Base-by-base conservation (phyloP, 2,888 invertebrate genomes). In the Cephus pygmeus region DNA sequence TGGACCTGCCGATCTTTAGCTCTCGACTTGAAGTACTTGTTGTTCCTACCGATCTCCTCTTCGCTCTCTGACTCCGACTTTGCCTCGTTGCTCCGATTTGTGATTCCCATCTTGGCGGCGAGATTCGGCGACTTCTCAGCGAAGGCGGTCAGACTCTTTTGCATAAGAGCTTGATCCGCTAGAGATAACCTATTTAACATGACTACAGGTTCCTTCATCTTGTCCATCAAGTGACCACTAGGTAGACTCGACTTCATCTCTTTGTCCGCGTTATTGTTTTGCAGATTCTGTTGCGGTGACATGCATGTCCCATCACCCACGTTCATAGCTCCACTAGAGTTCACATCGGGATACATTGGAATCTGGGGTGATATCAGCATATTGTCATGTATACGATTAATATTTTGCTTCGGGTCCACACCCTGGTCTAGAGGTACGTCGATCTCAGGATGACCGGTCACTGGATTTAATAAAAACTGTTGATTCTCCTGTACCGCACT, bases 111-210 rank as follows among this genome's bases (percentile, higher is more conserved):
- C 89, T 93, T 93, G 83, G 93, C 93, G 76, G 94, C 93, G 79
- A 93, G 90, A 86, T 92, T 92, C 80, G 94, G 94, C 85, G 93
- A 93, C 85, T 93, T 94, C 88, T 95, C 94, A 78, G 93, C 93
- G 89, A 94, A 95, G 84, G 94, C 93, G 83, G 93, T 92, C 82
- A 95, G 90, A 91, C 94, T 95, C 87, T 94, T 93, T 85, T 95
- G 94, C 93, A 95, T 94, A 73, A 94, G 89, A 76, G 92, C 92
- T 86, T 94, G 93, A 89, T 95, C 95, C 87, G 93, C 92, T 12
- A 90, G 91, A 33, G 94, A 94, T 83, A 95, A 90, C 88, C 94
- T 93, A 85, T 94, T 93, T 75, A 95, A 88, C 91, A 94, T 92
- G 35, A 95, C 94, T 76, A 94, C 92, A 69, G 95, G 94, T 89